phyloP scores from a whole-genome alignment of 2,888 invertebrate species.

The Caenorhabditis sinica region DNA sequence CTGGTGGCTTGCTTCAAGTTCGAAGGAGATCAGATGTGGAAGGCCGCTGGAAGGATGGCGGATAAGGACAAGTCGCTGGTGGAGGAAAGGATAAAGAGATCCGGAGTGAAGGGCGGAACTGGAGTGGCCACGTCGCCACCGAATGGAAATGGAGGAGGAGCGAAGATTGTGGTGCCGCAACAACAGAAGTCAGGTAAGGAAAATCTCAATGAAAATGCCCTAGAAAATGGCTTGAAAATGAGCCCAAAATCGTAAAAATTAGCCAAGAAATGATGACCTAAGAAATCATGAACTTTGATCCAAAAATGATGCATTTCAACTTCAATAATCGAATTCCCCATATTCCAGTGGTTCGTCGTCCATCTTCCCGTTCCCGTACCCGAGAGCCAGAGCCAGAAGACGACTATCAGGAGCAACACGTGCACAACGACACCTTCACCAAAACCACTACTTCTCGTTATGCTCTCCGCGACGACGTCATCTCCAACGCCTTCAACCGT shows the following conservation, averaged over 20 bases:
- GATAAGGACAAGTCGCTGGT: slow-evolving; percentile 93
- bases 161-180: slow-evolving; percentile 71
- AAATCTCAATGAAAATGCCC: no score
- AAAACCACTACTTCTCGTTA: slow-evolving; percentile 37
- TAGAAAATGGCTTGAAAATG: no score
- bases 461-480: slow-evolving; percentile 54
- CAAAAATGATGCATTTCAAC: no score
- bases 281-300: no score
- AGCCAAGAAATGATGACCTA: no score
- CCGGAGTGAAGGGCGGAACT: slow-evolving; percentile 84
- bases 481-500: slow-evolving; percentile 5
- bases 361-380: slow-evolving; percentile 51
- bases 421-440: neutral
- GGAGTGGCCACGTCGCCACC: slow-evolving; percentile 45
- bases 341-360: slow-evolving; percentile 33
- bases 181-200: slow-evolving; percentile 30
- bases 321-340: no score
- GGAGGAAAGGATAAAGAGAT: slow-evolving; percentile 96
- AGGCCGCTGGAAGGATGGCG: slow-evolving; percentile 75
- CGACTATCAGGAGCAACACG: neutral
- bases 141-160: slow-evolving; percentile 63
- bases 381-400: slow-evolving; percentile 56
- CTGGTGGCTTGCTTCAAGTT: slow-evolving; percentile 93
- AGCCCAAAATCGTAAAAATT: no score
- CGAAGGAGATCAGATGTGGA: slow-evolving; percentile 88